These are phyloP conservation scores for Pteronotus mesoamericanus DNA, from an alignment of 2,797 vertebrate genomes.

Conservation along the genomic window DNA sequence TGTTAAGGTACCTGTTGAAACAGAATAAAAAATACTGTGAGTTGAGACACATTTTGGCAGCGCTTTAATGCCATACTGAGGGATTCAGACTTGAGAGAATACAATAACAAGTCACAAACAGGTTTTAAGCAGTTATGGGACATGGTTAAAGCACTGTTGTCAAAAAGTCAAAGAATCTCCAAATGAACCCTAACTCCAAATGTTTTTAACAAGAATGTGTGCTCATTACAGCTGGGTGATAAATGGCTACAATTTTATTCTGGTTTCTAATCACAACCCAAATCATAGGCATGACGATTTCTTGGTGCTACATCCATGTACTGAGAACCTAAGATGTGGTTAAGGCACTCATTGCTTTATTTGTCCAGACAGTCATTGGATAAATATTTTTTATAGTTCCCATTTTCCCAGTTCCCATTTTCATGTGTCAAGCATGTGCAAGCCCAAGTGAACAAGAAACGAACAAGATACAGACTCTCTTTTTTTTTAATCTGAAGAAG, in stretches of 20 bases:
- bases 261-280: not conserved
- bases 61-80: not conserved
- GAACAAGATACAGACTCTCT: not conserved
- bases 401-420: no score
- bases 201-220: not conserved
- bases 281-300: not conserved
- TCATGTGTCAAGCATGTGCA: not conserved
- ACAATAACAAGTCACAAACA: not conserved
- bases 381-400: no score
- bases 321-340: not conserved
- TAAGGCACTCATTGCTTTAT: not conserved
- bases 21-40: not conserved
- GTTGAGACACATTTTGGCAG: not conserved
- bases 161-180: not conserved
- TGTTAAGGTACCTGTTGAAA: not conserved
- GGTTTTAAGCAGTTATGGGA: not conserved
- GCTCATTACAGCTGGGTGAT: not conserved
- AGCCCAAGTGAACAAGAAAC: not conserved
- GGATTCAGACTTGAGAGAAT: not conserved
- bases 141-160: not conserved
- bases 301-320: not conserved
- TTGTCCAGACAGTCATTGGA: not conserved
- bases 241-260: not conserved
- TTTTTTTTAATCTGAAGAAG: not conserved
- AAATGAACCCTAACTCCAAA: not conserved